Percentiles rank a stretch among this genome's conserved stretches.
Conservation (phyloP, 2,113 vertebrate genomes). For the Vimba vimba region DNA sequence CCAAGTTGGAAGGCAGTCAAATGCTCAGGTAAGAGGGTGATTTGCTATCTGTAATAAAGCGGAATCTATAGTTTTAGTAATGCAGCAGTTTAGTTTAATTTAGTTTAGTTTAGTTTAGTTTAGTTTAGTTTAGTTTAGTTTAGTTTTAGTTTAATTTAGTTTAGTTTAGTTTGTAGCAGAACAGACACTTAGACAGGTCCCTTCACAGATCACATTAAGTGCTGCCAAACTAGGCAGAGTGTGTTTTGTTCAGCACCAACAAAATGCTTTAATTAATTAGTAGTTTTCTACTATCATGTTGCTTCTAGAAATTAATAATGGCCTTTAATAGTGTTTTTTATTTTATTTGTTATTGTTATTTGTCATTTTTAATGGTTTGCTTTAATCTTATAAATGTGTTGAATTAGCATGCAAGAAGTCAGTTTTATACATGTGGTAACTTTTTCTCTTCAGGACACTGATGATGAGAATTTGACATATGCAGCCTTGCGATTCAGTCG, state of each 20-base stretch:
- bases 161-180: background rate
- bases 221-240: background rate
- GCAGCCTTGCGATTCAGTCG: constrained; percentile 2
- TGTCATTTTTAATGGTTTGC: background rate
- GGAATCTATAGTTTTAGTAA: background rate
- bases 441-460: background rate
- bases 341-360: background rate
- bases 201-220: too few species aligned
- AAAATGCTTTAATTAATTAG: too few species aligned
- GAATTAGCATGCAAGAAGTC: background rate
- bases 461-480: constrained; percentile 19
- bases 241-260: background rate
- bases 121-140: background rate
- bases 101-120: too few species aligned
- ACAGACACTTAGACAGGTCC: background rate
- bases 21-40: constrained; percentile 8
- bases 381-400: background rate
- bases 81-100: background rate
- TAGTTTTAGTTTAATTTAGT: too few species aligned
- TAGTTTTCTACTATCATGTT: background rate
- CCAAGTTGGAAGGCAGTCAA: background rate
- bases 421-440: background rate
- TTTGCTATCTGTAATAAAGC: background rate
- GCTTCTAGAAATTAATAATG: background rate
- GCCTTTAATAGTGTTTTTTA: too few species aligned